Base-by-base conservation (phyloP, 2,113 vertebrate genomes). In the Sula dactylatra region DNA sequence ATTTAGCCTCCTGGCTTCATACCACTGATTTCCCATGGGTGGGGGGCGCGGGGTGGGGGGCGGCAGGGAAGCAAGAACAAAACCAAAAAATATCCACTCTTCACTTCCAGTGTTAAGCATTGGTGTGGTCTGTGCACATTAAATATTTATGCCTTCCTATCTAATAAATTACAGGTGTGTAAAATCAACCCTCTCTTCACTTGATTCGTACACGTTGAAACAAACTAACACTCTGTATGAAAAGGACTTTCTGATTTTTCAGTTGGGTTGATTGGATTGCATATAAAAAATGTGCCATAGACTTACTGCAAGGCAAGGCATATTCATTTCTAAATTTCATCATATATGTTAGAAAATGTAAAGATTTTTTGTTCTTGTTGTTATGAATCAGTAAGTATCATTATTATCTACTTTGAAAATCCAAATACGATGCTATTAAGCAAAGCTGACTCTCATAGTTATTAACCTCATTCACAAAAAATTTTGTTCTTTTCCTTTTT, bases 321-420 rank as follows among this genome's bases (percentile, higher is more conserved):
- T 22, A 54, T 0, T 6, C 0, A 26, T 42, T 87, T 72, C 26
- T 67, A 72, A 92, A 85, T 44, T 47, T 34, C 4, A 2, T 12
- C 5, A n/a, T 20, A n/a, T 13, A 45, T 4, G 12, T 45, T 54
- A 56, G 12, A 65, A 73, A 18, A 3, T 2, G 6, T 27, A 50
- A 8, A 1, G n/a, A 11, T 47, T 22, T 32, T 8, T 59, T 66
- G 8, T 56, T 31, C 1, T 77, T 66, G 0, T 38, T 44, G 1
- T 38, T 13, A n/a, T 56, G 21, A 64, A 71, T 54, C 21, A 29
- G 11, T 22, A 32, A 6, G 4, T 5, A 26, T 29, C 13, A 24
- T 4, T 47, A 26, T 56, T 45, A 47, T 22, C 26, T 82, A 26
- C 31, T 32, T 52, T 42, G n/a, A 78, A 86, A 73, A 91, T 49